Base-by-base conservation (phyloP, 2,113 vertebrate genomes). In the Genyomyrus donnyi region DNA sequence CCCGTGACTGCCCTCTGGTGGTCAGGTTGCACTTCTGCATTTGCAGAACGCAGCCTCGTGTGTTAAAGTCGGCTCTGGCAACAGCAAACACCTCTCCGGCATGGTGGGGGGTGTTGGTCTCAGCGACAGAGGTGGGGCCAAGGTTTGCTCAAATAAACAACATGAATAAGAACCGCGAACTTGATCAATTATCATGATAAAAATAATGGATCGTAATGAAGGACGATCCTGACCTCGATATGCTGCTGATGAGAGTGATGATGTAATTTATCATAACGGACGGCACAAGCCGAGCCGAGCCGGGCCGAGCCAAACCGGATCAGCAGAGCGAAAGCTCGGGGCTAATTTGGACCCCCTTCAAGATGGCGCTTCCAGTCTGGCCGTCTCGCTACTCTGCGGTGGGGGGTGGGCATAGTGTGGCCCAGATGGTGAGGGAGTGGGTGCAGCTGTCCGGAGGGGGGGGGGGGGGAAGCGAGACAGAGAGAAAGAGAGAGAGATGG, bases 361-460 rank as follows among this genome's bases (percentile, higher is more conserved):
- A 53, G 50, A 24, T 50, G 46, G 48, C 31, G 50, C 13, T 56
- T 50, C 85, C 85, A 53, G 85, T 19, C 48, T 53, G 50, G 49
- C 13, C 2, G 31, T 53, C 27, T 70, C 49, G 5, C 27, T 87
- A 17, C 49, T 35, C 85, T 19, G n/a, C 19, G 45, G 21, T 46
- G 45, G 83, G 19, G 83, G 48, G 19, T 85, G 83, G 83, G 83
- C 21, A 46, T 48, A 48, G 19, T 39, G 85, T 21, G 49, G 85
- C 17, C 85, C 85, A 87, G 85, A 87, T 87, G 85, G 85, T 53
- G 88, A 83, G 91, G 80, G 83, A 91, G 58, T 21, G 45, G 50
- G 66, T 31, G 24, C 88, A 84, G 66, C 70, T 90, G 88, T 90
- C 49, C 3, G 7, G 17, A 49, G 3, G 80, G 5, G 39, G 19